Percentiles rank a stretch among this genome's conserved stretches.
Evolutionary conservation across 2,113 vertebrate species (phyloP).

Genomic region (Malaclemys terrapin): DNA sequence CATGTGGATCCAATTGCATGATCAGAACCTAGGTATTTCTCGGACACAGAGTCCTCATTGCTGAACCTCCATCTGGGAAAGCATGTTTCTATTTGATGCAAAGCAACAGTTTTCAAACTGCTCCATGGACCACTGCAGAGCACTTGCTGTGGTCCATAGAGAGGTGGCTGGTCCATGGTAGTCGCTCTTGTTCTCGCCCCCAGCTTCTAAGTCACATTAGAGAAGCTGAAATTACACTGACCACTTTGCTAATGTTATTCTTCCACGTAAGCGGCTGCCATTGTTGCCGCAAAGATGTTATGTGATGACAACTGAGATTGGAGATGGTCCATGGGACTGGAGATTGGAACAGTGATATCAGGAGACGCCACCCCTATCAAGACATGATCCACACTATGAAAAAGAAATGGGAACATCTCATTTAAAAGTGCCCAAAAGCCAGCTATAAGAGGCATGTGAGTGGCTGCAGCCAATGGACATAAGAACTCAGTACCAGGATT

Average conservation of each 20-base stretch:
- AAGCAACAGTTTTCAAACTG: neutral
- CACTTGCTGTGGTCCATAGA: neutral
- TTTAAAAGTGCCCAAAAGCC: neutral
- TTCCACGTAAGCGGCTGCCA: neutral
- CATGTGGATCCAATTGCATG: neutral
- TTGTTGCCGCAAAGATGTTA: neutral
- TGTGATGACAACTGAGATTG: neutral
- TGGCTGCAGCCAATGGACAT: neutral
- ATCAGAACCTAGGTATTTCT: neutral
- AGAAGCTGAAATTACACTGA: neutral
- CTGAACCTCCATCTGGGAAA: neutral
- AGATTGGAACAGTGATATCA: neutral
- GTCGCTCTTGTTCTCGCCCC: neutral
- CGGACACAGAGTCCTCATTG: neutral
- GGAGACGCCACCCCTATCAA: neutral
- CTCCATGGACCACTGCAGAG: neutral
- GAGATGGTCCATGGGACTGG: neutral
- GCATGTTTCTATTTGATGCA: neutral
- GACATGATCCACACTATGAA: neutral
- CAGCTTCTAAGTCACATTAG: neutral
- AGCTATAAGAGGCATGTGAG: neutral
- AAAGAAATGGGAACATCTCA: neutral
- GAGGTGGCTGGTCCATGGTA: neutral
- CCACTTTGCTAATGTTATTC: neutral
- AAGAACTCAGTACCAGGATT: neutral